phyloP scores from a whole-genome alignment of 2,797 vertebrate species.

The Tragopan temminckii region DNA sequence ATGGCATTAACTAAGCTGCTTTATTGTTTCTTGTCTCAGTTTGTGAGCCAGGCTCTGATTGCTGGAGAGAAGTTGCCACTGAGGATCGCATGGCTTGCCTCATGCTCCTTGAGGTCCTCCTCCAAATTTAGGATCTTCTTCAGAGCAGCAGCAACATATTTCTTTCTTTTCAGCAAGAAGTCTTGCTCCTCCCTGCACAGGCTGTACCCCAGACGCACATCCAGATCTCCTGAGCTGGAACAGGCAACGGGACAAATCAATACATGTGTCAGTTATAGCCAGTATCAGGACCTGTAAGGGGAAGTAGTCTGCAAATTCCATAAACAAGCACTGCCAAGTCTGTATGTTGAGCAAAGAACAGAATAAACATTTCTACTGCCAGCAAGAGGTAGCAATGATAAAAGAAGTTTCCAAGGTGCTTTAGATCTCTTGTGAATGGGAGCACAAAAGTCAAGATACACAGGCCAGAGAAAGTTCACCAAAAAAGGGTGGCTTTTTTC shows the following conservation, averaged over 20 bases:
- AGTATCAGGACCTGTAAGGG: background rate
- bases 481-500: background rate
- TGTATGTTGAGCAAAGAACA: background rate
- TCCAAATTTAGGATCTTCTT: conserved; percentile 82
- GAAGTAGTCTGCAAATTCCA: background rate
- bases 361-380: background rate
- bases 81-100: conserved; percentile 65
- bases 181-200: conserved; percentile 82
- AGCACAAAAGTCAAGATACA: background rate
- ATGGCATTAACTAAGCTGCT: background rate
- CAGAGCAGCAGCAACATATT: conserved; percentile 80
- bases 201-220: conserved; percentile 84
- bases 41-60: background rate
- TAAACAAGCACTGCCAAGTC: background rate
- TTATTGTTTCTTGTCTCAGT: background rate
- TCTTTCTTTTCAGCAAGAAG: conserved; percentile 84
- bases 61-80: fast-evolving
- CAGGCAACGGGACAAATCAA: background rate
- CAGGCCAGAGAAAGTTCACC: background rate
- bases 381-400: background rate
- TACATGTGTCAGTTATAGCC: fast-evolving
- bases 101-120: conserved; percentile 76
- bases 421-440: background rate
- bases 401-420: background rate
- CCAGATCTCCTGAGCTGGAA: conserved; percentile 77